These are phyloP conservation scores for Phragmatobia fuliginosa DNA, from an alignment of 2,888 invertebrate species.

Conservation along the genomic window DNA sequence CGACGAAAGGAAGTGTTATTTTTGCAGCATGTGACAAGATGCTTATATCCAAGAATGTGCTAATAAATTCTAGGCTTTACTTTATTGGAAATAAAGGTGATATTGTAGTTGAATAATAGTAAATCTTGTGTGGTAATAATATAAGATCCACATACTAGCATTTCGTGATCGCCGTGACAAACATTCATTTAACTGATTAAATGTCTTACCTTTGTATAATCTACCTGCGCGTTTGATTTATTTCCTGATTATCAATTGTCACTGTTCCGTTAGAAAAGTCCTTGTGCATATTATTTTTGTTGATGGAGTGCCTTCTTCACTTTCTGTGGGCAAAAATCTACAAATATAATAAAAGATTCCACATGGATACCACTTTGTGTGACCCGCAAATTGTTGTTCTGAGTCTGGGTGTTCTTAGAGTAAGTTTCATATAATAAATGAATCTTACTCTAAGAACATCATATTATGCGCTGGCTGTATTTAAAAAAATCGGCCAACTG, in stretches of 20 bases:
- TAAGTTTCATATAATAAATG: too few relatives aligned
- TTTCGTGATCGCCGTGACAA: conserved; percentile 70
- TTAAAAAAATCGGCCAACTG: too few relatives aligned
- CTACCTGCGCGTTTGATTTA: conserved; percentile 29
- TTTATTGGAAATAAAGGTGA: background rate
- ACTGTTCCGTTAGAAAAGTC: conserved; percentile 1
- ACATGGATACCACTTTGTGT: too few relatives aligned
- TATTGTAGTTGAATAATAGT: conserved; percentile 13
- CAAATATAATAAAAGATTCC: too few relatives aligned
- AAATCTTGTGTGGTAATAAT: conserved; percentile 48
- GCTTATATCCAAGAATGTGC: conserved; percentile 36
- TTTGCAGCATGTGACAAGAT: conserved; percentile 42
- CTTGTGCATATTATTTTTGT: background rate
- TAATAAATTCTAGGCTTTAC: conserved; percentile 34
- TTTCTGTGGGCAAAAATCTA: too few relatives aligned
- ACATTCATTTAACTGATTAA: conserved; percentile 65
- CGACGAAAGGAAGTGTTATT: background rate
- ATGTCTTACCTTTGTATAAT: conserved; percentile 49
- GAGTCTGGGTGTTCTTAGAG: too few relatives aligned
- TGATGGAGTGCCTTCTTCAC: background rate
- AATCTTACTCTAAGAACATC: too few relatives aligned
- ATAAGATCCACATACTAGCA: conserved; percentile 62
- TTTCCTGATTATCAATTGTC: conserved; percentile 3
- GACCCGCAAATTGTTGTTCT: too few relatives aligned
- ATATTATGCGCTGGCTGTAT: too few relatives aligned